A percentile compares a stretch with the other conserved stretches of the same genome.
Evolutionary conservation across 1,140 invertebrate genomes (phyloP).

Genomic region (Bombus ignitus): DNA sequence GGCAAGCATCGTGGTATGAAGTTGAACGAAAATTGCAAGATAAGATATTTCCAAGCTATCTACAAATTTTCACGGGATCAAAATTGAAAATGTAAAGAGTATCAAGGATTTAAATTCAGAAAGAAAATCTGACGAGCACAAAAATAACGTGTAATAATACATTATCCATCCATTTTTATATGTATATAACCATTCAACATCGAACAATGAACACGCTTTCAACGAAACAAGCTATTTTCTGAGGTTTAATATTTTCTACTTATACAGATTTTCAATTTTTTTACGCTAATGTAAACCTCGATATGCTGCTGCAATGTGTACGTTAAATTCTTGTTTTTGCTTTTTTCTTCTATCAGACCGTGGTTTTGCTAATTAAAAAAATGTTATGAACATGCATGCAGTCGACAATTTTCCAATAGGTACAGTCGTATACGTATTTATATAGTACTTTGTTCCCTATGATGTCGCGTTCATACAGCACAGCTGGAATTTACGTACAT

Average conservation of each 20-base stretch:
- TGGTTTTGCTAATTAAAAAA: slow-evolving; percentile 38
- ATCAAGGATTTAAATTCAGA: background rate
- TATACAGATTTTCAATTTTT: background rate
- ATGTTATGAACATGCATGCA: slow-evolving; percentile 6
- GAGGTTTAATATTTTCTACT: background rate
- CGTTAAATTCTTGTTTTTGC: background rate
- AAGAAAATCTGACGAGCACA: too few relatives aligned
- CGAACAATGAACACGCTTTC: background rate
- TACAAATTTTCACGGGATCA: background rate
- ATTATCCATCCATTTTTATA: background rate
- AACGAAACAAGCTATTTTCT: background rate
- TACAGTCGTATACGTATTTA: too few relatives aligned
- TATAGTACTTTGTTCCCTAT: slow-evolving; percentile 10
- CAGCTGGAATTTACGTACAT: background rate
- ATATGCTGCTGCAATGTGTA: background rate
- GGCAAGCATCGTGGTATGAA: background rate
- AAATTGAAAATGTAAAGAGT: background rate
- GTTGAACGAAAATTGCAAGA: background rate
- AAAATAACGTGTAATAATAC: background rate
- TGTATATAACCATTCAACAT: background rate
- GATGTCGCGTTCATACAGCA: background rate
- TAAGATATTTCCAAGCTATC: background rate
- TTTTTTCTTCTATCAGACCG: background rate
- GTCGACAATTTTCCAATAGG: slow-evolving; percentile 7
- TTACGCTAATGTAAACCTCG: background rate